A percentile compares a stretch with the other conserved stretches of the same genome.
Evolutionary conservation across 2,113 vertebrate genomes (phyloP).

Genomic region (Gallinago jamesoni): DNA sequence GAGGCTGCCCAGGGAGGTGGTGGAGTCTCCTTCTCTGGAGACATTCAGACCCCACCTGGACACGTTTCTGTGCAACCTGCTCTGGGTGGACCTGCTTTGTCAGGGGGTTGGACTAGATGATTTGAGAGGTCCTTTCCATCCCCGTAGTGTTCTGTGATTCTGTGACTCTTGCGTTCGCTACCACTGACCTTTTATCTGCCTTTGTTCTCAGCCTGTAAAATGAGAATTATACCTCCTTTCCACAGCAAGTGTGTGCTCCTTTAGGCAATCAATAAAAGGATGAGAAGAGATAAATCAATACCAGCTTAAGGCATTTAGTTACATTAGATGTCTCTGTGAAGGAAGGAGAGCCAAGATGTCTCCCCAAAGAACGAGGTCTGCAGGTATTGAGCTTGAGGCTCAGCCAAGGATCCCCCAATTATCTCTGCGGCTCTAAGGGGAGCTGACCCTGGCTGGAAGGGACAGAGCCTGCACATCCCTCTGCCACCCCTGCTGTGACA

Average conservation of each 20-base stretch:
- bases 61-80: no score
- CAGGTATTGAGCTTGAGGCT: neutral
- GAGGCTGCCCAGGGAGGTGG: no score
- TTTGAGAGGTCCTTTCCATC: no score
- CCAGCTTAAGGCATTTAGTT: constrained; percentile 1
- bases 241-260: neutral
- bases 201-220: constrained; percentile 22
- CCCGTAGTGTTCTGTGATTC: no score
- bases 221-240: neutral
- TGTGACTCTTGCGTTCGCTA: neutral
- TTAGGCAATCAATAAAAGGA: constrained; percentile 14
- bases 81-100: no score
- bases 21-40: no score
- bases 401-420: neutral
- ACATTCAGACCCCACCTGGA: no score
- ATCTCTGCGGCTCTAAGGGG: neutral
- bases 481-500: neutral
- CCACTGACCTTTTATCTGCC: constrained; percentile 7
- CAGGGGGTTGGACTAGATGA: no score
- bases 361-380: neutral
- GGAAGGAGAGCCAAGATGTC: neutral
- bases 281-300: constrained; percentile 38
- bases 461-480: neutral
- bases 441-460: neutral
- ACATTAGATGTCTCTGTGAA: neutral